Base-by-base conservation (phyloP, 1,140 invertebrate genomes). In the Micrasema minimum region DNA sequence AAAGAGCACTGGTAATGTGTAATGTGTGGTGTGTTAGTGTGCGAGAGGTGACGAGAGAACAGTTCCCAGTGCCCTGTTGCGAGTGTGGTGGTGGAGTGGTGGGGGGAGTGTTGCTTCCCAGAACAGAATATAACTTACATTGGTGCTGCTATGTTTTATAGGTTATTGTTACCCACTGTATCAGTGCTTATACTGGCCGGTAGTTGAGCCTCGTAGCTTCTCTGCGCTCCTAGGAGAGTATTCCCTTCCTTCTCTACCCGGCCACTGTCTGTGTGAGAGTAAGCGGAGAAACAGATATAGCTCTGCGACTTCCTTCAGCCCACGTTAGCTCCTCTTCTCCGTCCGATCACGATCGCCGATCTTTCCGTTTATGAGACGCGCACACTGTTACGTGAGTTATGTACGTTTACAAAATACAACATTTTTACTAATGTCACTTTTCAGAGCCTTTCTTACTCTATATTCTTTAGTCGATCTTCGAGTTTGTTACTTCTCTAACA, bases 61-160 rank as follows among this genome's bases (percentile, higher is more conserved):
- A 31, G 3, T 31, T 2, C 26, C 7, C 26, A 31, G 26, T 31
- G 26, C n/a, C n/a, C n/a, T n/a, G 26, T 4, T 31, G 26, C 7
- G 7, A 31, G 26, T 4, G 26, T 31, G 26, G 26, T 31, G 26
- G 7, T n/a, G 26, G 26, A 31, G n/a, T n/a, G n/a, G n/a, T n/a
- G n/a, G 26, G 26, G 26, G 26, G 26, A 31, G 26, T 31, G 26
- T 31, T 31, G 26, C 3, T 31, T 2, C 7, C 26, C 26, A 7
- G 26, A 31, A 31, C 26, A 31, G 26, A n/a, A 31, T 31, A 31
- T 31, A 31, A 31, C 26, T 65, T 66, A 70, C 69, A 72, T 67
- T 70, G 67, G 53, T 71, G 68, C 57, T 72, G 74, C 70, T 75
- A 72, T 75, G 67, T 75, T 72, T 75, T 75, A 75, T 75, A 75